These are phyloP conservation scores for Caranx ignobilis DNA, from an alignment of 2,113 vertebrate species.

Conservation along the genomic window DNA sequence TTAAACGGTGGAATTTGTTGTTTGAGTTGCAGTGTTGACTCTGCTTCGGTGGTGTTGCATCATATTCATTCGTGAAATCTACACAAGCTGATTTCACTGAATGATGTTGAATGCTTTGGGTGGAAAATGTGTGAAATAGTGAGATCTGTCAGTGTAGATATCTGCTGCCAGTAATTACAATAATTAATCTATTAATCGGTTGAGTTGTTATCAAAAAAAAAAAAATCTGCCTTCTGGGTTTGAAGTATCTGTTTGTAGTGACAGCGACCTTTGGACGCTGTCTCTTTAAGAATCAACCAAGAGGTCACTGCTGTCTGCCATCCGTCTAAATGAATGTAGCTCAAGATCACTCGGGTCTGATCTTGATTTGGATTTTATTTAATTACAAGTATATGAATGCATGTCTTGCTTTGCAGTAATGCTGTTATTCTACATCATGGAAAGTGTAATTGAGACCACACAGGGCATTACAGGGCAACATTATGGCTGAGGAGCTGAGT, in stretches of 20 bases:
- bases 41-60: not conserved
- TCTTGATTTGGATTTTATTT: slow-evolving; percentile 80
- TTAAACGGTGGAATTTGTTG: slow-evolving; percentile 1
- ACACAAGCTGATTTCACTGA: too few species aligned
- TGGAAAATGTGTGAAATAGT: too few species aligned
- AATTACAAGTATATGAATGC: slow-evolving; percentile 82
- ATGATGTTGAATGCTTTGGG: too few species aligned
- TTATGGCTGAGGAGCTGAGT: slow-evolving; percentile 68
- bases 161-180: too few species aligned
- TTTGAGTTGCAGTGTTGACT: not conserved
- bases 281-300: slow-evolving; percentile 67
- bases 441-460: slow-evolving; percentile 79
- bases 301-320: slow-evolving; percentile 52
- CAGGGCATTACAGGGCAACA: slow-evolving; percentile 75
- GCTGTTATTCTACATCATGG: slow-evolving; percentile 82
- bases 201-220: too few species aligned
- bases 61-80: too few species aligned
- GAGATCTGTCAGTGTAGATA: too few species aligned
- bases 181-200: not conserved
- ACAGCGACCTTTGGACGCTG: slow-evolving; percentile 62
- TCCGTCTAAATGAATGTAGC: slow-evolving; percentile 71
- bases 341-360: slow-evolving; percentile 65
- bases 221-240: not conserved
- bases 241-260: slow-evolving; percentile 46
- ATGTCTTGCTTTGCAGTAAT: slow-evolving; percentile 79